These are phyloP conservation scores for Helicoverpa zea DNA, from an alignment of 1,140 invertebrate species.

Conservation along the genomic window DNA sequence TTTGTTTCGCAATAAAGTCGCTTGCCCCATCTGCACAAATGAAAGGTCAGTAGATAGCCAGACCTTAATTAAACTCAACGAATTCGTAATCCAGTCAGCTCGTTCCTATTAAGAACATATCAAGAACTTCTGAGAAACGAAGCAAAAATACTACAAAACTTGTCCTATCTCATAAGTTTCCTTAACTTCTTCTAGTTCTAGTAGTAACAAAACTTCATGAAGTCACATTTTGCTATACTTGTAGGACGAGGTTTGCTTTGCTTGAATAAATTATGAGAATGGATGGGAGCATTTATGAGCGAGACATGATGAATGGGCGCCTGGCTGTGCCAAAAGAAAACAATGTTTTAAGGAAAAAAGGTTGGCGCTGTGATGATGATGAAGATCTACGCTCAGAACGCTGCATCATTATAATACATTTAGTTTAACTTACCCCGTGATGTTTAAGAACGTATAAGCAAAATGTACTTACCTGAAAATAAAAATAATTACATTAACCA, in stretches of 20 bases:
- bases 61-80: conserved; percentile 80
- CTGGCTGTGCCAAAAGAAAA: conserved; percentile 15
- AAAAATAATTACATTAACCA: conserved; percentile 4
- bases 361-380: conserved; percentile 20
- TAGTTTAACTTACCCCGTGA: background rate
- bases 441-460: background rate
- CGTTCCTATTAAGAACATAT: conserved; percentile 47
- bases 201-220: conserved; percentile 32
- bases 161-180: conserved; percentile 22
- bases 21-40: conserved; percentile 78
- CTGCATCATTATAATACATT: background rate
- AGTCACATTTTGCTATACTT: conserved; percentile 31
- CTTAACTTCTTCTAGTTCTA: conserved; percentile 14
- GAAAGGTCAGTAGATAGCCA: conserved; percentile 76
- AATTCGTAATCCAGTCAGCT: conserved; percentile 71
- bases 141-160: conserved; percentile 35
- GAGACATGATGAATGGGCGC: conserved; percentile 32
- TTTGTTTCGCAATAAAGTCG: conserved; percentile 79
- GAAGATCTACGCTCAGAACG: background rate
- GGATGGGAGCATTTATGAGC: conserved; percentile 37
- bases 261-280: conserved; percentile 49
- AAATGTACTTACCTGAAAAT: conserved; percentile 48
- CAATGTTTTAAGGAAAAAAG: conserved; percentile 43
- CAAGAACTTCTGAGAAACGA: conserved; percentile 36
- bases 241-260: background rate